Evolutionary conservation across 2,797 vertebrate genomes (phyloP), one percentile per base, ranked within the genome.

Genomic region (Miichthys miiuy): DNA sequence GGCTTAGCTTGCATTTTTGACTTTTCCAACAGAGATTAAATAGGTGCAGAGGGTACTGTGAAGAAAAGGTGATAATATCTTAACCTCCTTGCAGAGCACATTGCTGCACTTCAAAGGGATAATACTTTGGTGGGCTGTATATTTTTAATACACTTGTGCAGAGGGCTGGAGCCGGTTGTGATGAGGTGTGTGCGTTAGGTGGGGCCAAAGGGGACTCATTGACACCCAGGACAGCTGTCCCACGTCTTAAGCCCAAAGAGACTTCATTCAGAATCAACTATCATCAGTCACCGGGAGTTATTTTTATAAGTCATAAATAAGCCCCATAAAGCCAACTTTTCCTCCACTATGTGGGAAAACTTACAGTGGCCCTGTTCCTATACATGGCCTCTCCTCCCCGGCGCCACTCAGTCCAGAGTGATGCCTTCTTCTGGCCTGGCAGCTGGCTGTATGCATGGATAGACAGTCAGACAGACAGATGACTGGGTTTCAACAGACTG

Each of bases 291-390:
- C 34, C 27, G 46, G 9, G 64, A 82, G 85, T 80, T 88, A 89
- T 93, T 92, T 90, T 88, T 77, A 87, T 79, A 82, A 51, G 89
- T 86, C 80, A 79, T 90, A 91, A 91, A 90, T 81, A 74, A 83
- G 82, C 65, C 34, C 72, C 50, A 68, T 84, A 71, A 86, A 86
- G 75, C 54, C 66, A 60, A 61, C 46, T 73, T 92, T 91, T 89
- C 82, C 85, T 48, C 73, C 82, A 79, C 83, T 80, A 72, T 75
- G 72, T 72, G 88, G 64, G 84, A 85, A 88, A 88, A 79, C 57
- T 27, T 73, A 20, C 52, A 58, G 81, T 6, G 10, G 51, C 55
- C 58, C 51, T 48, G 79, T 14, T 89, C 81, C 91, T 90, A 83
- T 77, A 92, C 81, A 82, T 87, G 90, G 86, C 68, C 38, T 67